Conservation (phyloP, 2,113 vertebrate species). For the Bubo scandiacus region DNA sequence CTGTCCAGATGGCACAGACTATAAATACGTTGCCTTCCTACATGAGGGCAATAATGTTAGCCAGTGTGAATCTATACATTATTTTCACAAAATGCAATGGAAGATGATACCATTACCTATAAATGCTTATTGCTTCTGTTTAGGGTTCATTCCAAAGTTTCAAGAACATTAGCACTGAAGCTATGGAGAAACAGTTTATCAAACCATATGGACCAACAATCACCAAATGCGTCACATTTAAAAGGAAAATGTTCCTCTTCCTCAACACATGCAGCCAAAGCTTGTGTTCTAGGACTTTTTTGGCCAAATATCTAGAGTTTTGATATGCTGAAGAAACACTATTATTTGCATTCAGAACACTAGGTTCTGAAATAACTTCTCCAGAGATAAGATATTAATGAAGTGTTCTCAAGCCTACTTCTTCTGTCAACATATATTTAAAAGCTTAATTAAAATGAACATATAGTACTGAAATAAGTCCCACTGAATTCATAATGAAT, state of each 20-base stretch:
- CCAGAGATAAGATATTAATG: background rate
- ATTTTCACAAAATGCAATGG: background rate
- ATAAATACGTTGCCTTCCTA: background rate
- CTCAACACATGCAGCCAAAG: background rate
- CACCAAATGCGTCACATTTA: background rate
- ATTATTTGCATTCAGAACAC: background rate
- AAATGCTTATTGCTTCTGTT: background rate
- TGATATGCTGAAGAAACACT: background rate
- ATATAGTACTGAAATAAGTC: background rate
- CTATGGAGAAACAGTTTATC: background rate
- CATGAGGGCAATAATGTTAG: background rate
- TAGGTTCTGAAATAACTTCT: background rate
- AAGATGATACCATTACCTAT: background rate
- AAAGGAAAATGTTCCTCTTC: background rate
- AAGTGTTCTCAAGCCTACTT: background rate
- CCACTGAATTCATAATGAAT: constrained; percentile 41
- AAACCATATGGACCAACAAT: background rate
- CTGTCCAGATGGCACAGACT: background rate
- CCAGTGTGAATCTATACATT: background rate
- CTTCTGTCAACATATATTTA: background rate
- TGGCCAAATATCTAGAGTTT: background rate
- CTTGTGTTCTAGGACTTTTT: background rate
- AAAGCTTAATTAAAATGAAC: background rate
- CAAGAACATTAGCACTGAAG: background rate
- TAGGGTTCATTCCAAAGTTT: background rate